Conservation (phyloP, 2,113 vertebrate species). For the Tiliqua scincoides region DNA sequence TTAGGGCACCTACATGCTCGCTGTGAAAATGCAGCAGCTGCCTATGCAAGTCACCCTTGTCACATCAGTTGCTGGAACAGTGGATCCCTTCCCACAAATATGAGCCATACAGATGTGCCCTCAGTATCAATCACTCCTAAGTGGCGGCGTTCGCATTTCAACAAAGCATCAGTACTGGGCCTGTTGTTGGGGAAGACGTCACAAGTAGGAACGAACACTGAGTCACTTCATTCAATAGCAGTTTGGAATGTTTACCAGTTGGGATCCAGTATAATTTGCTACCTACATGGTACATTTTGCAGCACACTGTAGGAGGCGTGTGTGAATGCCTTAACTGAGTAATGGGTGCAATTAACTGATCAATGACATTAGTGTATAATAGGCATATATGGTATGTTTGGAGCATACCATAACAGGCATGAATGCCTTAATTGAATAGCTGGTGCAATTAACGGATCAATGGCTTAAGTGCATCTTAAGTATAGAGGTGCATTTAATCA, state of each 20-base stretch:
- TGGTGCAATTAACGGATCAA: constrained; percentile 37
- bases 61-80: not conserved
- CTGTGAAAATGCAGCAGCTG: not conserved
- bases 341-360: constrained; percentile 29
- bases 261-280: constrained; percentile 16
- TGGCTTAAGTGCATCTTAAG: constrained; percentile 34
- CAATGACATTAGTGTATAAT: constrained; percentile 36
- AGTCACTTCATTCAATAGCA: constrained; percentile 3
- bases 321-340: constrained; percentile 34
- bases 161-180: not conserved
- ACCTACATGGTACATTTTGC: constrained; percentile 10
- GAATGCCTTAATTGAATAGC: constrained; percentile 34
- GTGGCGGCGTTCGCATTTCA: not conserved
- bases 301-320: not conserved
- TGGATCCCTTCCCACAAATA: not conserved
- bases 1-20: not conserved
- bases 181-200: not conserved
- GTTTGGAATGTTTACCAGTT: constrained; percentile 25
- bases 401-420: constrained; percentile 18
- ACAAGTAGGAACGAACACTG: not conserved
- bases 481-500: constrained; percentile 28
- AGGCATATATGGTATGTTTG: constrained; percentile 32
- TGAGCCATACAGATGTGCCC: not conserved
- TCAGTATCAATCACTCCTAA: not conserved
- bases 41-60: not conserved